A percentile compares a stretch with the other conserved stretches of the same genome.
Conservation (phyloP, 2,113 vertebrate species). For the Cryptoleucopteryx plumbea region DNA sequence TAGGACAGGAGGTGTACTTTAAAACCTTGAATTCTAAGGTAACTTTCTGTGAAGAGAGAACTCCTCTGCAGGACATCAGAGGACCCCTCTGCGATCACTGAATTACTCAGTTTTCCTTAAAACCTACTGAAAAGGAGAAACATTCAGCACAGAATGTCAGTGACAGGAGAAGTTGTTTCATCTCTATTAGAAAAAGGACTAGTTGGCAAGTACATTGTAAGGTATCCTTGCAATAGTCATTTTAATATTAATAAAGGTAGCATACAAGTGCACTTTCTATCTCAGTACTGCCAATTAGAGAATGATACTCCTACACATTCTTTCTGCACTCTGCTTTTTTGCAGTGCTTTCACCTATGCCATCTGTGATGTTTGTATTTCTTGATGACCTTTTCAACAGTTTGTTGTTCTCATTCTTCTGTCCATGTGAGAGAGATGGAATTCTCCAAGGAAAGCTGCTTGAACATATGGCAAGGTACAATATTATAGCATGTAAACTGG, state of each 20-base stretch:
- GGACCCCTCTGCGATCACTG: neutral
- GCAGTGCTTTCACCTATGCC: constrained; percentile 51
- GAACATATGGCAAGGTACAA: constrained; percentile 53
- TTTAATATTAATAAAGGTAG: constrained; percentile 55
- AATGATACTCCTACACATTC: constrained; percentile 2
- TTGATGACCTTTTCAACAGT: constrained; percentile 58
- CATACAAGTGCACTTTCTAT: neutral
- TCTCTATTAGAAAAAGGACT: neutral
- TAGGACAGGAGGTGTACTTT: neutral
- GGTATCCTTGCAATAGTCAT: neutral
- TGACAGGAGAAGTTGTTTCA: neutral
- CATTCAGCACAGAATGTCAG: neutral
- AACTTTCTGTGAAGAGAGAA: neutral
- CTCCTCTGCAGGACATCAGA: neutral
- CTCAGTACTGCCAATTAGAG: constrained; percentile 29
- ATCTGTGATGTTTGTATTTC: constrained; percentile 57
- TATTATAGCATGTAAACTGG: constrained; percentile 16
- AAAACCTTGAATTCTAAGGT: neutral
- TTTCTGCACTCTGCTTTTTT: constrained; percentile 2
- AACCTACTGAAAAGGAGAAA: neutral
- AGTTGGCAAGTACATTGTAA: constrained; percentile 16
- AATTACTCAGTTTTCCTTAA: neutral
- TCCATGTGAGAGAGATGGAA: constrained; percentile 15
- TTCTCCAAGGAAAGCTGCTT: constrained; percentile 42
- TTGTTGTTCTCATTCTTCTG: constrained; percentile 57